phyloP scores from a whole-genome alignment of 35 echinoderm and acorn worm species.

The Amphiura filiformis region DNA sequence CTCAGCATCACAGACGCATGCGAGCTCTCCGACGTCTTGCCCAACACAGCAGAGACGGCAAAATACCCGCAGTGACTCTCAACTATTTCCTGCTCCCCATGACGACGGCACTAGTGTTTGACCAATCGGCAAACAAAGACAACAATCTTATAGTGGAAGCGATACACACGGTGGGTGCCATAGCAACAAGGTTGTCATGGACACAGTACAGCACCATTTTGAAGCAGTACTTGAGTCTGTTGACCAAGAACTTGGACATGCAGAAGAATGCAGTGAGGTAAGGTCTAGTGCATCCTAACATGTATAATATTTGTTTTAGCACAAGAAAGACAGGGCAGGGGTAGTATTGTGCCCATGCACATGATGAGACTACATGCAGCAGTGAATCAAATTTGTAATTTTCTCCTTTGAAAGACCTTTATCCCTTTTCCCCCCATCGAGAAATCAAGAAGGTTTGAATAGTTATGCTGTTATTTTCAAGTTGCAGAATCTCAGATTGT shows the following conservation, averaged over 20 bases:
- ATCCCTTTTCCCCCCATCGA: too few relatives aligned
- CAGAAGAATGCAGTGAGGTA: conserved; percentile 93
- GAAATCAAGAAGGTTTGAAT: too few relatives aligned
- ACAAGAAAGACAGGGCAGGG: neutral
- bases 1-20: conserved; percentile 83
- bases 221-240: conserved; percentile 80
- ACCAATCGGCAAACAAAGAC: conserved; percentile 63
- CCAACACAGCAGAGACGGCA: conserved; percentile 55
- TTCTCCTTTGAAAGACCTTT: too few relatives aligned
- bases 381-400: too few relatives aligned
- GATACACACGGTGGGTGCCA: conserved; percentile 70
- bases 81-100: conserved; percentile 74
- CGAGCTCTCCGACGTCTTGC: conserved; percentile 69
- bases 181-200: conserved; percentile 80
- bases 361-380: too few relatives aligned
- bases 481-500: too few relatives aligned
- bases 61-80: conserved; percentile 44
- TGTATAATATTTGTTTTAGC: neutral
- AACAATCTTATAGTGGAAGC: conserved; percentile 82
- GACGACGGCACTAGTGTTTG: conserved; percentile 81
- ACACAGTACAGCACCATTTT: conserved; percentile 59
- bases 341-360: too few relatives aligned
- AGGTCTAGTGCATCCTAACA: neutral
- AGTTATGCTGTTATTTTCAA: too few relatives aligned
- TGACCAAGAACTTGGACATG: conserved; percentile 55